Conservation (phyloP, 1,140 invertebrate species). For the Pygmarrhopalites habei region DNA sequence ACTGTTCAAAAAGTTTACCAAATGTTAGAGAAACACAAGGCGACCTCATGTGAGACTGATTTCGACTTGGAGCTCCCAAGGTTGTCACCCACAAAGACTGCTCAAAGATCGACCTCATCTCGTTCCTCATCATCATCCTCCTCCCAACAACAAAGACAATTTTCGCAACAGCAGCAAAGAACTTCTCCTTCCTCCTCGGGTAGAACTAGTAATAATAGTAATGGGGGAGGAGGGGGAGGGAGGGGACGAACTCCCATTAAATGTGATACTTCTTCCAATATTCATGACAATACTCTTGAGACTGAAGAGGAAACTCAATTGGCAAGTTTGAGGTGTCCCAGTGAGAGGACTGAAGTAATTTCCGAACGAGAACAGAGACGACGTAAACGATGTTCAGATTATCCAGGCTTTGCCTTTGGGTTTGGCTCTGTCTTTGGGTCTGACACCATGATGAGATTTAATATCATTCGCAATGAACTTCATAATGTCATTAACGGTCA, state of each 20-base stretch:
- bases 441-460: conserved; percentile 96
- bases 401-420: conserved; percentile 83
- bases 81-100: neutral
- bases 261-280: conserved; percentile 10
- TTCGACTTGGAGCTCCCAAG: neutral
- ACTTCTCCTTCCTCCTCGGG: neutral
- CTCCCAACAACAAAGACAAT: neutral
- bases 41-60: conserved; percentile 27
- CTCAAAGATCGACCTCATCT: conserved; percentile 13
- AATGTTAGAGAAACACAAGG: conserved; percentile 37
- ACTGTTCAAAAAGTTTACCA: conserved; percentile 36
- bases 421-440: conserved; percentile 82
- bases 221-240: conserved; percentile 5
- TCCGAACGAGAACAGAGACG: conserved; percentile 71
- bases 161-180: neutral
- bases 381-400: conserved; percentile 72
- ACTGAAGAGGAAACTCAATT: conserved; percentile 57
- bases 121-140: neutral
- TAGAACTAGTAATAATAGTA: conserved; percentile 1
- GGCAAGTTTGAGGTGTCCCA: conserved; percentile 72
- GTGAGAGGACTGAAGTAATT: conserved; percentile 75
- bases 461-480: conserved; percentile 90
- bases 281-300: conserved; percentile 47
- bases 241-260: neutral
- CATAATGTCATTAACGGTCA: conserved; percentile 95